Evolutionary conservation across 2,113 vertebrate species (phyloP), one percentile per base, ranked within the genome.

Genomic region (Bubo scandiacus): DNA sequence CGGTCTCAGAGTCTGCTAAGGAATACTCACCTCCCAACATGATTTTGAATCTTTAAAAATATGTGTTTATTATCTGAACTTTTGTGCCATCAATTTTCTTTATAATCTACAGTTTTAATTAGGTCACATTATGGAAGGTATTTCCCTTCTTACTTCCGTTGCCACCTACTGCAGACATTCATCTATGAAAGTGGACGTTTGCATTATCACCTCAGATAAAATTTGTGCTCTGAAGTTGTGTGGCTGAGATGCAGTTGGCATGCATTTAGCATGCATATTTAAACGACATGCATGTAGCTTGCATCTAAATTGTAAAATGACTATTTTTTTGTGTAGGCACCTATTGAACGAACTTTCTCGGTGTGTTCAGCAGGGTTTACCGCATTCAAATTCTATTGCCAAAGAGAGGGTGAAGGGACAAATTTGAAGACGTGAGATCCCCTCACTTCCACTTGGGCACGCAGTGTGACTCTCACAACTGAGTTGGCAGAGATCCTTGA

Each of bases 401-500:
- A 71, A 87, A 88, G 89, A 92, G 67, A 51, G 38, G 15, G 67
- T 38, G 68, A 95, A 84, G 67, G 73, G n/a, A 82, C 90, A 81
- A 63, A 97, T 95, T 86, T 95, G 96, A 85, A 95, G 92, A 92
- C 19, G 34, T 97, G 94, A 97, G 88, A 88, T 70, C 30, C 59
- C 45, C 84, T 96, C 32, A 29, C 79, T 98, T 98, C 93, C 88
- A 97, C 91, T 98, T 68, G 43, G 90, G 75, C 84, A 86, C 71
- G 91, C 95, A 92, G 90, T 92, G 78, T 95, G 96, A 98, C 91
- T 98, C 97, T 98, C 95, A 97, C 98, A 98, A 94, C 96, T 97
- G 94, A 98, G 66, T 97, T 98, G 98, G 98, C 97, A 66, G 83
- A 96, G 88, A 94, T 98, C 92, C 95, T 97, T 94, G 82, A 96